These are phyloP conservation scores for Hassar affinis DNA, from an alignment of 2,113 vertebrate species.

Conservation along the genomic window DNA sequence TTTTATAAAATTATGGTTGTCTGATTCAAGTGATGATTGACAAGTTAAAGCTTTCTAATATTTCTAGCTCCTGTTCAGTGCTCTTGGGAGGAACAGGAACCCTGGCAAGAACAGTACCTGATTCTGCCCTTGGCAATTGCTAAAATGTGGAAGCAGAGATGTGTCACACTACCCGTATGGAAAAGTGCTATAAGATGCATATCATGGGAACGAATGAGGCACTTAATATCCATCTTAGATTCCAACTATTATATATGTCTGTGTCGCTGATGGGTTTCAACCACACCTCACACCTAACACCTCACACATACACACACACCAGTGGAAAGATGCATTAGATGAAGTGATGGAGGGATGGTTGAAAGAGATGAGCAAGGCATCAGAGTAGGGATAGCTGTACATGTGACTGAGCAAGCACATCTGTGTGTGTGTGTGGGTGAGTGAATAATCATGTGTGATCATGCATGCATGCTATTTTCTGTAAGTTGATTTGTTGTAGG, in stretches of 20 bases:
- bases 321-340: conserved; percentile 63
- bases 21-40: background rate
- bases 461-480: conserved; percentile 22
- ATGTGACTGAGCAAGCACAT: conserved; percentile 5
- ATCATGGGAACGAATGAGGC: conserved; percentile 42
- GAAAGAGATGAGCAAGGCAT: conserved; percentile 35
- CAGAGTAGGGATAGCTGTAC: conserved; percentile 23
- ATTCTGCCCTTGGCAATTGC: background rate
- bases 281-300: background rate
- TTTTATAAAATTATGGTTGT: background rate
- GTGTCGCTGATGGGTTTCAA: conserved; percentile 56
- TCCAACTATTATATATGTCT: conserved; percentile 52
- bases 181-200: conserved; percentile 18
- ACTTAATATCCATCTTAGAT: conserved; percentile 50
- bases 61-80: background rate
- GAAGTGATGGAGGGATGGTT: conserved; percentile 67
- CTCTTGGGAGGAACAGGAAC: background rate
- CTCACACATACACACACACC: conserved; percentile 18
- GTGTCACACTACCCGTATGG: background rate
- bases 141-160: background rate
- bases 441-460: conserved; percentile 49
- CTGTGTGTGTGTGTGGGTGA: conserved; percentile 36
- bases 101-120: background rate
- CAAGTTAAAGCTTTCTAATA: background rate
- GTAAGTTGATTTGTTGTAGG: conserved; percentile 26